phyloP scores from a whole-genome alignment of 2,888 invertebrate genomes.

The Salticus scenicus region DNA sequence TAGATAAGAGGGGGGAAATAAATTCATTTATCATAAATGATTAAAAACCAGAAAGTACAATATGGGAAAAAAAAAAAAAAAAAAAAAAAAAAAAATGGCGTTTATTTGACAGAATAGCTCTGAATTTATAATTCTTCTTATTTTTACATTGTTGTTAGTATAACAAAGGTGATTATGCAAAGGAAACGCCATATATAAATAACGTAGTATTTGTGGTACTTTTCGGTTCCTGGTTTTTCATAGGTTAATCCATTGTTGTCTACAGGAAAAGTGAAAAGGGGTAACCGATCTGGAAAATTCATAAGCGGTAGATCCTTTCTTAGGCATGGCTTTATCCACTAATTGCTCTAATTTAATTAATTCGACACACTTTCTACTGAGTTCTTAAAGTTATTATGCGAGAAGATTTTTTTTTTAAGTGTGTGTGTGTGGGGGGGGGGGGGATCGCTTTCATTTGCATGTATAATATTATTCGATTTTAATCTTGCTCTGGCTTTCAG shows the following conservation, averaged over 20 bases:
- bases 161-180: constrained; percentile 12
- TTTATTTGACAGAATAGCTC: neutral
- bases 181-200: constrained; percentile 11
- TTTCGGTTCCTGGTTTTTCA: constrained; percentile 9
- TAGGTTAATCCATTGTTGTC: neutral
- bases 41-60: neutral
- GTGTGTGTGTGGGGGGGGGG: too few species aligned
- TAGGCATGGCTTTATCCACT: neutral
- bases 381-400: too few species aligned
- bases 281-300: neutral
- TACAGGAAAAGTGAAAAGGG: neutral
- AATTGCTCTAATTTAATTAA: neutral
- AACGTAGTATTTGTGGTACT: neutral
- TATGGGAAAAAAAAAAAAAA: too few species aligned
- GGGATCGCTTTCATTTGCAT: too few species aligned
- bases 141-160: neutral
- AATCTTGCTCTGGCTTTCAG: too few species aligned
- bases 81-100: neutral
- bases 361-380: too few species aligned
- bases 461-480: too few species aligned
- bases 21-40: neutral
- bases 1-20: neutral
- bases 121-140: constrained; percentile 5
- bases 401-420: too few species aligned
- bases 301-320: neutral